These are phyloP conservation scores for Amphiduros pacificus DNA, from an alignment of 2,888 invertebrate genomes.

Conservation along the genomic window DNA sequence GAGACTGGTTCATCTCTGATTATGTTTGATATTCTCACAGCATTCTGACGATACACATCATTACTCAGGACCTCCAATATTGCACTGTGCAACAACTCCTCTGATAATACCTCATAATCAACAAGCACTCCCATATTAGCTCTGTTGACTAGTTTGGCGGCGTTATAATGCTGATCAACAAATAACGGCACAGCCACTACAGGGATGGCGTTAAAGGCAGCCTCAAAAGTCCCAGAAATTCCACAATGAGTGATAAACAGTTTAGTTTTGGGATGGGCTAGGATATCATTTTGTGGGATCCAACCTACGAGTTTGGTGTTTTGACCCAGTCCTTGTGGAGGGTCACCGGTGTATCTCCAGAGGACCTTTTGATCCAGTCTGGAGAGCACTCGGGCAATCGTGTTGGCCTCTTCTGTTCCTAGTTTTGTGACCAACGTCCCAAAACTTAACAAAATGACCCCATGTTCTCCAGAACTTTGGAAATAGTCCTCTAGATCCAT, in stretches of 20 bases:
- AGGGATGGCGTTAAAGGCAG: constrained; percentile 5
- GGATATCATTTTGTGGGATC: constrained; percentile 13
- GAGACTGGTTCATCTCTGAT: not conserved
- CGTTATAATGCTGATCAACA: constrained; percentile 7
- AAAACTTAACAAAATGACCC: constrained; percentile 13
- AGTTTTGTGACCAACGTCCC: constrained; percentile 9
- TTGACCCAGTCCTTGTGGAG: not conserved
- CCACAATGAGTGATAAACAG: constrained; percentile 20
- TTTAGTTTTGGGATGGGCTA: constrained; percentile 5
- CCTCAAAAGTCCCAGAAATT: constrained; percentile 11
- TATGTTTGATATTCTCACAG: constrained; percentile 1
- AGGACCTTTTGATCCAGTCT: constrained; percentile 9
- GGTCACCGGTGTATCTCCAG: constrained; percentile 7
- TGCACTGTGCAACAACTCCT: not conserved
- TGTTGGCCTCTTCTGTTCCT: not conserved
- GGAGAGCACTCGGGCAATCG: constrained; percentile 5
- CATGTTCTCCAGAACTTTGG: constrained; percentile 10
- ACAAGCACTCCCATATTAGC: constrained; percentile 2
- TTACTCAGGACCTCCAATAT: constrained; percentile 7
- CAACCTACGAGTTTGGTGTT: constrained; percentile 12
- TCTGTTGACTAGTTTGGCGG: not conserved
- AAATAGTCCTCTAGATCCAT: not conserved
- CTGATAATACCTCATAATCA: not conserved
- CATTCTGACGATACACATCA: constrained; percentile 1
- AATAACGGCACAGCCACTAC: constrained; percentile 15